Conservation (phyloP, 2,888 invertebrate genomes). For the Andrena bucephala region DNA sequence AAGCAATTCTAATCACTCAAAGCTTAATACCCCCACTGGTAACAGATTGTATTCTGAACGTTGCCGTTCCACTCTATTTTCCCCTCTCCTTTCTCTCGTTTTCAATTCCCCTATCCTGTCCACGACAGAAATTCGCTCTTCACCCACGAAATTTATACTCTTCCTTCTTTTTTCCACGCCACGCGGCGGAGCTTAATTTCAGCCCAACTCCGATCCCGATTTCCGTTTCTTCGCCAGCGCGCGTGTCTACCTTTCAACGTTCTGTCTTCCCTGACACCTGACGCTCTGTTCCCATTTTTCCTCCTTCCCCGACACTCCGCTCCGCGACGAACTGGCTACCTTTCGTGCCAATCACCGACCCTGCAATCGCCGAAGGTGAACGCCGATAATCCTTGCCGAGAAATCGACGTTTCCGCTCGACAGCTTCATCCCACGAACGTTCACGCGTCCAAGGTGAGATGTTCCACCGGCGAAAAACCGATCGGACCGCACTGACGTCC, state of each 20-base stretch:
- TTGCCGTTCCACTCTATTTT: slow-evolving; percentile 8
- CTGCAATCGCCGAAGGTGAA: slow-evolving; percentile 53
- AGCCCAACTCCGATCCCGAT: slow-evolving; percentile 9
- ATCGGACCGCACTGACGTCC: not conserved
- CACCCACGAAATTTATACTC: not conserved
- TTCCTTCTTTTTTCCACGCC: not conserved
- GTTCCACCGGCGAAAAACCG: slow-evolving; percentile 1
- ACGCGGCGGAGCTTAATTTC: not conserved
- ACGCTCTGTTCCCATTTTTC: slow-evolving; percentile 27
- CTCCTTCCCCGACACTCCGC: slow-evolving; percentile 40
- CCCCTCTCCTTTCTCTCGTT: not conserved
- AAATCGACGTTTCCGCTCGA: slow-evolving; percentile 67
- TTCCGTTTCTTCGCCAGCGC: slow-evolving; percentile 23
- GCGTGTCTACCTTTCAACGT: slow-evolving; percentile 18
- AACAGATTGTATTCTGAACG: too few relatives aligned
- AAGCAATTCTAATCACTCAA: too few relatives aligned
- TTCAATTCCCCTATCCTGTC: not conserved
- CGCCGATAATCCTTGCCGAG: slow-evolving; percentile 61
- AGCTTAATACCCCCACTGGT: not conserved
- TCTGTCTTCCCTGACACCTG: slow-evolving; percentile 43
- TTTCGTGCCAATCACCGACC: slow-evolving; percentile 67
- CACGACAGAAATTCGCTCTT: slow-evolving; percentile 14
- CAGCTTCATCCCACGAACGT: slow-evolving; percentile 36
- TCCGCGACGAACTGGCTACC: slow-evolving; percentile 54
- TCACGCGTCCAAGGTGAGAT: slow-evolving; percentile 21